Evolutionary conservation across 2,113 vertebrate species (phyloP).

Genomic region (Desmodus rotundus): DNA sequence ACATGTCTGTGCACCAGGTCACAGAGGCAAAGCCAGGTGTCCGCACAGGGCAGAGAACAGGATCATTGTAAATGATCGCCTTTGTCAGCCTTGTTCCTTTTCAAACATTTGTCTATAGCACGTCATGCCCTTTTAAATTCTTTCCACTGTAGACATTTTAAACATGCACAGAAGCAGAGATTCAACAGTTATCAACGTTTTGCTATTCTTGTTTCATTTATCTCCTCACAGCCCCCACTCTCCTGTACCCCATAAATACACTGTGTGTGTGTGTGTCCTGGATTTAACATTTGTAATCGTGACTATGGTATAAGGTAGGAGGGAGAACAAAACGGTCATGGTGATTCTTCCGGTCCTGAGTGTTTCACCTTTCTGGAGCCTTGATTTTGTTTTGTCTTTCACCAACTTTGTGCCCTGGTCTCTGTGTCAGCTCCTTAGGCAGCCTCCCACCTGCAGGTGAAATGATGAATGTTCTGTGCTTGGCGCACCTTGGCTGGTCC

Average conservation of each 20-base stretch:
- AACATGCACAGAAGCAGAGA: neutral
- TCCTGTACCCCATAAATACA: neutral
- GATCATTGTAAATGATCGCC: neutral
- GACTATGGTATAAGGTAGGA: neutral
- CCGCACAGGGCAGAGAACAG: neutral
- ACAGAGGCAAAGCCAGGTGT: no score
- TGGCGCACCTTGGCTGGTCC: neutral
- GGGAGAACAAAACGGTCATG: neutral
- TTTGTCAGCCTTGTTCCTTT: neutral
- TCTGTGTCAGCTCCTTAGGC: neutral
- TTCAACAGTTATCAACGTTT: neutral
- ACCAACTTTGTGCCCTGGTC: neutral
- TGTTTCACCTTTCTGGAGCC: neutral
- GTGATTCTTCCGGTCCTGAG: neutral
- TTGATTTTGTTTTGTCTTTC: neutral
- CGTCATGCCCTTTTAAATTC: neutral
- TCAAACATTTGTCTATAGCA: neutral
- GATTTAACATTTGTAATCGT: neutral
- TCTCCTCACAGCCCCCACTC: neutral
- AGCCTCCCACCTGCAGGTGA: neutral
- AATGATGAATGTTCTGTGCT: no score
- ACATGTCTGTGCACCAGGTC: neutral
- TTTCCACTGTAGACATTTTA: neutral
- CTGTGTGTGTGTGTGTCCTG: no score
- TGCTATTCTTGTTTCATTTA: neutral